Conservation (phyloP, 2,888 invertebrate genomes). For the Leucoma salicis region DNA sequence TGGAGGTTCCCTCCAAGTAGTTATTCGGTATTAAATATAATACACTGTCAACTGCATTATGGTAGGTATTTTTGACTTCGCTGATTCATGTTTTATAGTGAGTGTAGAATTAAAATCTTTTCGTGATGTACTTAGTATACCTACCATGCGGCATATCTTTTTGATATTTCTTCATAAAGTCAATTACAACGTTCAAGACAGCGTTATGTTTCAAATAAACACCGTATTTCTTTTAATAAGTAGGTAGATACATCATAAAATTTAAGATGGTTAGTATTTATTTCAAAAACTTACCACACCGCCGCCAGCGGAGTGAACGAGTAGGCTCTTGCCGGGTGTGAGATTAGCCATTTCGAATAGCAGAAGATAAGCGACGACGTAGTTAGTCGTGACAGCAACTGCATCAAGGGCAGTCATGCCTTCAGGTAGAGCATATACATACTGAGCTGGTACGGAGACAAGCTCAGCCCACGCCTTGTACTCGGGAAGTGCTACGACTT, state of each 20-base stretch:
- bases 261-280: neutral
- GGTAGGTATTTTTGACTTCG: too few species aligned
- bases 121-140: too few species aligned
- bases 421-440: constrained; percentile 89
- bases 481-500: constrained; percentile 92
- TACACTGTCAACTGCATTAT: too few species aligned
- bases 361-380: constrained; percentile 91
- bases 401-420: constrained; percentile 90
- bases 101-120: too few species aligned
- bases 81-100: too few species aligned
- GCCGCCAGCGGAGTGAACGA: constrained; percentile 93
- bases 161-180: too few species aligned
- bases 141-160: too few species aligned
- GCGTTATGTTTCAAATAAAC: too few species aligned
- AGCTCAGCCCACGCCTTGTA: constrained; percentile 94
- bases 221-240: neutral
- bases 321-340: constrained; percentile 88
- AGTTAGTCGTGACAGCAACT: constrained; percentile 92
- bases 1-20: too few species aligned
- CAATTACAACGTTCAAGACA: too few species aligned
- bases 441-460: constrained; percentile 89
- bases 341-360: constrained; percentile 92
- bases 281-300: constrained; percentile 94
- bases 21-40: too few species aligned
- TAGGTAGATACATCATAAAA: neutral